A percentile compares a stretch with the other conserved stretches of the same genome.
Evolutionary conservation across 2,797 vertebrate genomes (phyloP).

Genomic region (Synaphobranchus kaupii): DNA sequence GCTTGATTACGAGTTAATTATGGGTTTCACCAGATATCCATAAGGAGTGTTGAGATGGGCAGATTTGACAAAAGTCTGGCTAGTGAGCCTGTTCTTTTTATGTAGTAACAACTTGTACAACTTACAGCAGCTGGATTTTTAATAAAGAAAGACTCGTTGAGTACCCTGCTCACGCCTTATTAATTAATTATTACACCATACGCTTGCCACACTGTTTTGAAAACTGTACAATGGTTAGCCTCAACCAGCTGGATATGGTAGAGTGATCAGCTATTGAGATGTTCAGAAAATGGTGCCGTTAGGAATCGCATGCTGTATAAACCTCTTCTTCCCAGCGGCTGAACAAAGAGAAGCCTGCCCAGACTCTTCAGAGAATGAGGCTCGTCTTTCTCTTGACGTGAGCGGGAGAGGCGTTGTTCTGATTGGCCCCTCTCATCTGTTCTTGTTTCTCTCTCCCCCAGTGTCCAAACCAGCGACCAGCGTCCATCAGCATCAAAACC

Average conservation of each 20-base stretch:
- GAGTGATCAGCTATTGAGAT: not conserved
- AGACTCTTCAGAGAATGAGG: not conserved
- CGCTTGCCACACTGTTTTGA: not conserved
- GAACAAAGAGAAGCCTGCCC: not conserved
- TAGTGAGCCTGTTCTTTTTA: not conserved
- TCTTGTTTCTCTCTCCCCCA: not conserved
- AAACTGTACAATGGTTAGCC: not conserved
- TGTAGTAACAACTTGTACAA: not conserved
- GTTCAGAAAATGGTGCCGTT: not conserved
- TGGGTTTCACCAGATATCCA: not conserved
- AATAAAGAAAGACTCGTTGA: not conserved
- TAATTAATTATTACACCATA: not conserved
- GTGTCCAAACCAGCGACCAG: not conserved
- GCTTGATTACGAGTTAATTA: not conserved
- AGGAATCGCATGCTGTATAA: not conserved
- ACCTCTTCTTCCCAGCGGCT: not conserved
- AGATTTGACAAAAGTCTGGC: not conserved
- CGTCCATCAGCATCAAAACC: slow-evolving; percentile 6
- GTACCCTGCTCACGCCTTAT: not conserved
- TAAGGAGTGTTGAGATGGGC: not conserved
- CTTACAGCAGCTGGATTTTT: not conserved
- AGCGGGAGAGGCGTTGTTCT: not conserved
- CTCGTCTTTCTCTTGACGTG: not conserved
- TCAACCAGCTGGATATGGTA: not conserved
- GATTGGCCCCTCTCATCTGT: not conserved